A percentile compares a stretch with the other conserved stretches of the same genome.
phyloP scores from a whole-genome alignment of 2,797 vertebrate species.

The Dallia pectoralis region DNA sequence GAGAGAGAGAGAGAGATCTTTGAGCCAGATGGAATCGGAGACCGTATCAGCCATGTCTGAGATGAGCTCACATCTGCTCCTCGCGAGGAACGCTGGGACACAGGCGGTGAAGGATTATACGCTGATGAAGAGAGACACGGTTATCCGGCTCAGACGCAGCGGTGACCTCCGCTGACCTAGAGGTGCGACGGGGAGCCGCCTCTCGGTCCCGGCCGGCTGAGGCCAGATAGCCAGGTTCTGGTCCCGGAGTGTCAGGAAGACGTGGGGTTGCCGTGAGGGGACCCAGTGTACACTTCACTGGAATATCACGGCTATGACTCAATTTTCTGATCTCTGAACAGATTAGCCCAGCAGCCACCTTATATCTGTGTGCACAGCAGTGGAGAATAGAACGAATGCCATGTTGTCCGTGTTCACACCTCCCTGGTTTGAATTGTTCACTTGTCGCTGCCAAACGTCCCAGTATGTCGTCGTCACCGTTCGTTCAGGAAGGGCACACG shows the following conservation, averaged over 20 bases:
- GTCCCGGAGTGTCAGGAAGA: conserved; percentile 35
- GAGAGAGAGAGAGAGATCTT: conserved; percentile 2
- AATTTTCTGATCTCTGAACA: conserved; percentile 28
- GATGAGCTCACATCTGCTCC: conserved; percentile 70
- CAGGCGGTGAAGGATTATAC: conserved; percentile 62
- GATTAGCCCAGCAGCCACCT: conserved; percentile 19
- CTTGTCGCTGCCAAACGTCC: too few relatives aligned
- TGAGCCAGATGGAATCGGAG: conserved; percentile 67
- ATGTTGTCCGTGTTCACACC: not conserved
- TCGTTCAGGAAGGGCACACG: too few relatives aligned
- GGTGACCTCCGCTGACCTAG: conserved; percentile 52
- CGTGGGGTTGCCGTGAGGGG: conserved; percentile 42
- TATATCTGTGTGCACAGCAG: not conserved
- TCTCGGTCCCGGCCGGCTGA: conserved; percentile 36
- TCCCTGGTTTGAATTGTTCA: not conserved
- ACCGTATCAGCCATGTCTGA: conserved; percentile 60
- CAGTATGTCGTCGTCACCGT: too few relatives aligned
- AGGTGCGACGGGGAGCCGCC: conserved; percentile 37
- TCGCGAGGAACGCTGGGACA: conserved; percentile 55
- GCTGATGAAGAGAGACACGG: conserved; percentile 51
- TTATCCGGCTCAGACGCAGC: conserved; percentile 39
- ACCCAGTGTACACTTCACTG: conserved; percentile 11
- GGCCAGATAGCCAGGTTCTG: conserved; percentile 44
- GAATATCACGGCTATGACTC: not conserved
- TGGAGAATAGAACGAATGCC: not conserved